A percentile compares a stretch with the other conserved stretches of the same genome.
These are phyloP conservation scores for Xiphias gladius DNA, from an alignment of 2,113 vertebrate genomes.

Conservation along the genomic window DNA sequence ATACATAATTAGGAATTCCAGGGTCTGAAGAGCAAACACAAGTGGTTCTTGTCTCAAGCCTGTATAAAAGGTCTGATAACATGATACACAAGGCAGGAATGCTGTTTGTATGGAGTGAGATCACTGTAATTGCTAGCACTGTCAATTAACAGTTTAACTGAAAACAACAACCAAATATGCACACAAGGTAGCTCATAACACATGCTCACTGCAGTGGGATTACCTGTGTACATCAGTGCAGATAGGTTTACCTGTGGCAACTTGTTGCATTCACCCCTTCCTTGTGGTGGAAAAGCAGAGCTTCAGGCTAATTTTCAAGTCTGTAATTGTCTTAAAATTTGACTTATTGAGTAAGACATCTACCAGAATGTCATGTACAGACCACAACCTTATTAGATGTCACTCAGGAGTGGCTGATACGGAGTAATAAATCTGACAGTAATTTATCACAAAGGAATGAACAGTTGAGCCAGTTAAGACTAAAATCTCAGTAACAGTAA, in stretches of 20 bases:
- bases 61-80: conserved; percentile 37
- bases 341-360: not conserved
- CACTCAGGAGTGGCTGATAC: not conserved
- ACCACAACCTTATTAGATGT: not conserved
- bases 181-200: not conserved
- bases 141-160: conserved; percentile 14
- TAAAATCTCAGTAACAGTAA: not conserved
- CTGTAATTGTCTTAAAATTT: not conserved
- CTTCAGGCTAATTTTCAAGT: conserved; percentile 4
- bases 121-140: conserved; percentile 1
- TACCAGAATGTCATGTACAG: not conserved
- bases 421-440: not conserved
- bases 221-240: not conserved
- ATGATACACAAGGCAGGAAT: conserved; percentile 18
- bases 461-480: not conserved
- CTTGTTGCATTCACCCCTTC: not conserved
- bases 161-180: not conserved
- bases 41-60: conserved; percentile 23
- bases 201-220: not conserved
- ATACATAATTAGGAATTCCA: conserved; percentile 52
- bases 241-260: conserved; percentile 3
- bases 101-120: conserved; percentile 10
- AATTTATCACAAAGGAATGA: not conserved
- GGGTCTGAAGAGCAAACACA: conserved; percentile 10
- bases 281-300: not conserved